Base-by-base conservation (phyloP, 1,140 invertebrate genomes). In the Drosophila setifemur region DNA sequence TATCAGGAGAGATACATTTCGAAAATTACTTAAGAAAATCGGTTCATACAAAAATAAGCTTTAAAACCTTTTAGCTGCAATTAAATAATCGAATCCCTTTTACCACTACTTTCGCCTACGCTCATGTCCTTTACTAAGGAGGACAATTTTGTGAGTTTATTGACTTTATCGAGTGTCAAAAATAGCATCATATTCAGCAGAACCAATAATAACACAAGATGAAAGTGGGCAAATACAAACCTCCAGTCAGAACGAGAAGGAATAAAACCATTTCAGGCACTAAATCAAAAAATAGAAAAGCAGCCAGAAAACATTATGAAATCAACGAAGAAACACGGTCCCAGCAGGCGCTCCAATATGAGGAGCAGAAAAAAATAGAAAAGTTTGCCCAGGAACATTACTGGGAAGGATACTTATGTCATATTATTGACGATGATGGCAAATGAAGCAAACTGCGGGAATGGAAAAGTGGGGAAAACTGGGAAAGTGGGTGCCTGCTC, bases 101-200 rank as follows among this genome's bases (percentile, higher is more conserved):
- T n/a, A 5, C 9, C 44, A 12, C 49, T 23, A 16, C 26, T n/a
- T 3, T 11, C 4, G 7, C 7, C 8, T 8, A 2, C 11, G 8
- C 12, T 12, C 29, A 7, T 3, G 2, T 14, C 14, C 16, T 16
- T 54, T 60, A 40, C 40, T 39, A 21, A 29, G 4, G 7, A 39
- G 31, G 6, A 29, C 33, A 11, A 40, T 40, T 64, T 63, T 48
- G 42, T 58, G 43, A 63, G 35, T 64, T 82, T 82, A 73, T 83
- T 83, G 68, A 69, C 78, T 69, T 77, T 82, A 64, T 82, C 54
- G 55, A 77, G 73, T 81, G 77, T 73, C 77, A 73, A 76, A 76
- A 82, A 72, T 76, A 53, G 60, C 77, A 76, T 72, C 58, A 81
- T 73, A 74, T 60, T 81, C 71, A 69, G 42, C 47, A 50, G 19